Percentiles rank a stretch among this genome's conserved stretches.
Evolutionary conservation across 2,113 vertebrate genomes (phyloP).

Genomic region (Sphaerodactylus townsendi): DNA sequence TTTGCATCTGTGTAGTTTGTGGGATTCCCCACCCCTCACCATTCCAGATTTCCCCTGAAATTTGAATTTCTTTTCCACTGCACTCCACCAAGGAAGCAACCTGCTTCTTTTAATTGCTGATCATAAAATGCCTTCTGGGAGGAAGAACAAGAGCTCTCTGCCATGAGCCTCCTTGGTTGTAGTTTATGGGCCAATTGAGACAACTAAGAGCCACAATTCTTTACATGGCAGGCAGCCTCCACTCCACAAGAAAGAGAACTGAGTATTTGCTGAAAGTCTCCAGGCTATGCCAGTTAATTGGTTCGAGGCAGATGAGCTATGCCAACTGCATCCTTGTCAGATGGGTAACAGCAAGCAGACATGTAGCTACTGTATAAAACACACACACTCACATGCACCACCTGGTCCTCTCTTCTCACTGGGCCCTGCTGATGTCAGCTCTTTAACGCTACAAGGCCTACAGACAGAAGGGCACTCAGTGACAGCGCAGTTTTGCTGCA

Average conservation of each 20-base stretch:
- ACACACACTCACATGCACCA: not conserved
- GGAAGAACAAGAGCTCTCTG: not conserved
- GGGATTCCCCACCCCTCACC: not conserved
- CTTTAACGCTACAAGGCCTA: slow-evolving; percentile 1
- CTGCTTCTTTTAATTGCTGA: not conserved
- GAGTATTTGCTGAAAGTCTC: slow-evolving; percentile 19
- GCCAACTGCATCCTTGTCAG: not conserved
- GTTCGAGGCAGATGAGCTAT: not conserved
- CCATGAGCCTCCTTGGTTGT: not conserved
- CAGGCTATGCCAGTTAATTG: slow-evolving; percentile 22
- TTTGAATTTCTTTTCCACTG: not conserved
- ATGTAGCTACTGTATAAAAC: slow-evolving; percentile 14
- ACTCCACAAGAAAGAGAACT: not conserved
- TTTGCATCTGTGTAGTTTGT: not conserved
- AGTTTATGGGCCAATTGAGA: not conserved
- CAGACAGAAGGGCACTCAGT: not conserved
- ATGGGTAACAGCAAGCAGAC: not conserved
- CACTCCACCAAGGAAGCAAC: not conserved
- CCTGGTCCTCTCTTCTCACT: slow-evolving; percentile 22
- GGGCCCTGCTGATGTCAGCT: slow-evolving; percentile 17
- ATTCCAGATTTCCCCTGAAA: not conserved
- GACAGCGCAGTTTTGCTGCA: not conserved
- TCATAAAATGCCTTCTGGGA: not conserved
- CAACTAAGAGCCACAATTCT: not conserved
- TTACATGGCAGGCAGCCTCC: not conserved